Percentiles rank a stretch among this genome's conserved stretches.
Evolutionary conservation across 1,140 invertebrate species (phyloP).

Genomic region (Dysdera silvatica): DNA sequence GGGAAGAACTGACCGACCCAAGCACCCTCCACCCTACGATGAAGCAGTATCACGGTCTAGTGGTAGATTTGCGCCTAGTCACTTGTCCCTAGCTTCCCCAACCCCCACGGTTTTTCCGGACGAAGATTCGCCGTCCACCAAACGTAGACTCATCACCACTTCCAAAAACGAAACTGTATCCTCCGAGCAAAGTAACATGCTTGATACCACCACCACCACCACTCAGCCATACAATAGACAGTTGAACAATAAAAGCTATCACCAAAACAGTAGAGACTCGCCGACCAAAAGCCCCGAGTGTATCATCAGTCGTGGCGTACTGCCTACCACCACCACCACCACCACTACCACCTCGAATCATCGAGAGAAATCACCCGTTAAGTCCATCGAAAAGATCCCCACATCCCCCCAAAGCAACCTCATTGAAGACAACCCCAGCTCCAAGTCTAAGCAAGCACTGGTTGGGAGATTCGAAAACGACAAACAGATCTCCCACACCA

Average conservation of each 20-base stretch:
- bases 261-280: constrained; percentile 15
- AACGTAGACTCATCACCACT: constrained; percentile 30
- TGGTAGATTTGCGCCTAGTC: constrained; percentile 25
- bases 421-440: not conserved
- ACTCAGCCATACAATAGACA: constrained; percentile 9
- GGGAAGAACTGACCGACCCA: constrained; percentile 31
- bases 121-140: constrained; percentile 65
- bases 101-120: constrained; percentile 56
- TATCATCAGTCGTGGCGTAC: not conserved
- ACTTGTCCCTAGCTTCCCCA: constrained; percentile 18
- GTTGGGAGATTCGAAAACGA: constrained; percentile 8
- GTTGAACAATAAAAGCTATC: constrained; percentile 17
- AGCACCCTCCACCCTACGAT: constrained; percentile 33
- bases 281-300: not conserved
- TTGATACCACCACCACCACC: no score
- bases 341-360: no score
- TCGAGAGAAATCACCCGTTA: constrained; percentile 18
- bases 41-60: constrained; percentile 29
- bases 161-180: constrained; percentile 1
- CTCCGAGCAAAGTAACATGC: constrained; percentile 9
- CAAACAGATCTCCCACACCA: not conserved
- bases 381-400: constrained; percentile 10
- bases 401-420: not conserved
- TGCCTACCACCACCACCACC: no score
- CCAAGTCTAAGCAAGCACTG: constrained; percentile 9